Conservation (phyloP, 2,113 vertebrate genomes). For the Mustela nigripes region DNA sequence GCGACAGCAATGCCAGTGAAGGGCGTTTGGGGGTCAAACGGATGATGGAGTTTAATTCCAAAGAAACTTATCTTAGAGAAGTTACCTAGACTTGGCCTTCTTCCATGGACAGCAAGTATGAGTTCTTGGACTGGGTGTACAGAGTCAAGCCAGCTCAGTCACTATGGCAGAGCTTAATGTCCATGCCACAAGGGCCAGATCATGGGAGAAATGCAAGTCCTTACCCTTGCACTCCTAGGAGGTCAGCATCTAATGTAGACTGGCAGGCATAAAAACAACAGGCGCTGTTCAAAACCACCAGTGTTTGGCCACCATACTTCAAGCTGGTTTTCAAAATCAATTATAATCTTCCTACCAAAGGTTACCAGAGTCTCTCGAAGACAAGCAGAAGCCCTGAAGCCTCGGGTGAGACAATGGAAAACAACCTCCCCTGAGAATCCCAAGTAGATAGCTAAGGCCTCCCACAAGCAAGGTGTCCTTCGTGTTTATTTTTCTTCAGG, state of each 20-base stretch:
- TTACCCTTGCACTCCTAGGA: not conserved
- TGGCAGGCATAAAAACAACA: not conserved
- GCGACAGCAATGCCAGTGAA: not conserved
- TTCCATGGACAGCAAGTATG: not conserved
- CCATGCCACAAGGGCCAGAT: not conserved
- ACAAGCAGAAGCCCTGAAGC: not conserved
- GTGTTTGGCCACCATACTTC: not conserved
- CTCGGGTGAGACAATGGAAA: not conserved
- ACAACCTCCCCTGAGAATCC: rapidly evolving
- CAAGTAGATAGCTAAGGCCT: not conserved
- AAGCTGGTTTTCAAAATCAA: conserved; percentile 20
- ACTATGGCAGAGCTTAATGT: not conserved
- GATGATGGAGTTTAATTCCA: not conserved
- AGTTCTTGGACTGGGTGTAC: not conserved
- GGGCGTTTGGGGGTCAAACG: not conserved
- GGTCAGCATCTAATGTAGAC: not conserved
- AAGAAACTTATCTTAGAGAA: not conserved
- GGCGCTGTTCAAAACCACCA: not conserved
- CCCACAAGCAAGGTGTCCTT: not conserved
- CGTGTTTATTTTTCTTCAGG: not conserved
- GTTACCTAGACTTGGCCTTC: not conserved
- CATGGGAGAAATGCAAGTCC: not conserved
- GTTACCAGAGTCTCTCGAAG: not conserved
- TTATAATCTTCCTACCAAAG: not conserved
- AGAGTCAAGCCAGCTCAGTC: not conserved